Conservation (phyloP, 2,113 vertebrate genomes). For the Eidolon helvum region DNA sequence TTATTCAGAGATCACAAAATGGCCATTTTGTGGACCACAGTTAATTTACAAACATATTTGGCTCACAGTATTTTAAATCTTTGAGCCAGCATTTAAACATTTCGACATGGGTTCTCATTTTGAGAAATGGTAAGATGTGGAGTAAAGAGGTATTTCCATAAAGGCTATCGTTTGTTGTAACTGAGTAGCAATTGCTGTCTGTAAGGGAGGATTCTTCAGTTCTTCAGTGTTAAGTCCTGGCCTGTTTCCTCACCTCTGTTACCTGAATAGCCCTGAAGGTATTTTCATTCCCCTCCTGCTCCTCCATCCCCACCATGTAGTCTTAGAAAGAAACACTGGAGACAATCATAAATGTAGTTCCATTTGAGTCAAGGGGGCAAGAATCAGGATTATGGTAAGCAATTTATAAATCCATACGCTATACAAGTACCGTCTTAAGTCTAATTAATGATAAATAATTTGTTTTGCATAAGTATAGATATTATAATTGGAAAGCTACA, state of each 20-base stretch:
- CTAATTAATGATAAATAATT: neutral
- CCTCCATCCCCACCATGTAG: fast-evolving
- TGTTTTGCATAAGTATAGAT: neutral
- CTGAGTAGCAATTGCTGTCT: neutral
- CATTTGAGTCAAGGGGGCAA: neutral
- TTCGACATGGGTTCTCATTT: neutral
- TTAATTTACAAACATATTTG: neutral
- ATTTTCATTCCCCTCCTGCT: neutral
- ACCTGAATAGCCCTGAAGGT: neutral
- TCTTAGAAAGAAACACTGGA: neutral
- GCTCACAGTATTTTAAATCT: neutral
- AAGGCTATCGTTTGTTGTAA: neutral
- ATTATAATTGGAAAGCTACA: neutral
- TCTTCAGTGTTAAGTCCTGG: neutral
- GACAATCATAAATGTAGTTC: neutral
- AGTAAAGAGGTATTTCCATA: neutral
- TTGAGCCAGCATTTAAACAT: neutral
- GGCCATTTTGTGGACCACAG: neutral
- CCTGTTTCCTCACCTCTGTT: neutral
- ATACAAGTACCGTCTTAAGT: neutral
- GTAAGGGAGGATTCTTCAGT: neutral
- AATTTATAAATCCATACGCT: neutral
- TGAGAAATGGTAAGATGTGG: neutral
- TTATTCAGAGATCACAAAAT: neutral
- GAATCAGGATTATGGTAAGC: neutral